A percentile compares a stretch with the other conserved stretches of the same genome.
Conservation (phyloP, 2,888 invertebrate species). For the Theodoxus fluviatilis region DNA sequence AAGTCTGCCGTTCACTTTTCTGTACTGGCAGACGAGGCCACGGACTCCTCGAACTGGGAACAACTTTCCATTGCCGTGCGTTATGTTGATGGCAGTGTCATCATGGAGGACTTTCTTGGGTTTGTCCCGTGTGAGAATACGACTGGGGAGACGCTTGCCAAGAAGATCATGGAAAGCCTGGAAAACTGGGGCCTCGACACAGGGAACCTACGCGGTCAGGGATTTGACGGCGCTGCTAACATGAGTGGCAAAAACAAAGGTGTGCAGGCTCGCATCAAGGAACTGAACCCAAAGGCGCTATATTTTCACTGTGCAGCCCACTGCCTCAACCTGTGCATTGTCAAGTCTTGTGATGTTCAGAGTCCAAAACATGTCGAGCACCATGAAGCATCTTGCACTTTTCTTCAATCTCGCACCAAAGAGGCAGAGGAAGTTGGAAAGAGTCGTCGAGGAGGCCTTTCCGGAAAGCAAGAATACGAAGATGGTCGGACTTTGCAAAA, state of each 20-base stretch:
- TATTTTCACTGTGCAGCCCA: constrained; percentile 36
- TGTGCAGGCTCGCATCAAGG: constrained; percentile 31
- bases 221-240: constrained; percentile 33
- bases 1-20: constrained; percentile 28
- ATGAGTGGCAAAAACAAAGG: constrained; percentile 29
- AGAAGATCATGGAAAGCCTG: constrained; percentile 24
- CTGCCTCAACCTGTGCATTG: constrained; percentile 30
- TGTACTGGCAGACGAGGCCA: constrained; percentile 36
- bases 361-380: too few relatives aligned
- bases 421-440: constrained; percentile 32
- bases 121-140: constrained; percentile 27
- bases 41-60: constrained; percentile 32
- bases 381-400: too few relatives aligned
- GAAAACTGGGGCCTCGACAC: constrained; percentile 24
- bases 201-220: constrained; percentile 28
- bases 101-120: constrained; percentile 25
- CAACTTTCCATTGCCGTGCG: constrained; percentile 32
- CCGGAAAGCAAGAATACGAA: neutral
- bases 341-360: constrained; percentile 30
- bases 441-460: constrained; percentile 31
- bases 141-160: constrained; percentile 25
- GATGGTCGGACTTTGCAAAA: neutral
- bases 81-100: constrained; percentile 12
- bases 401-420: too few relatives aligned
- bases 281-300: constrained; percentile 26